Percentiles rank a stretch among this genome's conserved stretches.
These are phyloP conservation scores for Polypterus bichir DNA, from an alignment of 2,113 vertebrate species.

Conservation along the genomic window DNA sequence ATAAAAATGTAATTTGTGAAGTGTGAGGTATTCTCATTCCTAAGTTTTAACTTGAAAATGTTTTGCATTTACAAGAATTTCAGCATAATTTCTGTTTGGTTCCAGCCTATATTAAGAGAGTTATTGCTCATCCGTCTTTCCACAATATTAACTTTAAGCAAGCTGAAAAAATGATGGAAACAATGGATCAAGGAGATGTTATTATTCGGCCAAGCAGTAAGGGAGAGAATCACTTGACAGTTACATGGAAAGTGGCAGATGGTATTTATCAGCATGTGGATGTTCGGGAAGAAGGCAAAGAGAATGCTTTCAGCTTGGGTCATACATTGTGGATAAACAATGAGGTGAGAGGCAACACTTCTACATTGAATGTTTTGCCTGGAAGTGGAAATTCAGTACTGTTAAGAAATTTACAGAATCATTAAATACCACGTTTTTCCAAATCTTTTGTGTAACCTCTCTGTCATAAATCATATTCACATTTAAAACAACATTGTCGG, in stretches of 20 bases:
- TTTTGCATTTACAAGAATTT: background rate
- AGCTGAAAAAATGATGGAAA: constrained; percentile 98
- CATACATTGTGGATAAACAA: constrained; percentile 91
- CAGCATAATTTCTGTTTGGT: background rate
- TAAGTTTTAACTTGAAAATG: background rate
- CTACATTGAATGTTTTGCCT: too few relatives aligned
- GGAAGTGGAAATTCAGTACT: too few relatives aligned
- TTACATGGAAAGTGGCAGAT: constrained; percentile 95
- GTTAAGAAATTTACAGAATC: too few relatives aligned
- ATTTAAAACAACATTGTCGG: too few relatives aligned
- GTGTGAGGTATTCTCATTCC: background rate
- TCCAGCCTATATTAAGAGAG: constrained; percentile 88
- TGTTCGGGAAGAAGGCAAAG: constrained; percentile 89
- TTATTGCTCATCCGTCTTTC: constrained; percentile 96
- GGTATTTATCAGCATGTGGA: constrained; percentile 94
- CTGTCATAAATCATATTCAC: too few relatives aligned
- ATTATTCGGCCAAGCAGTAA: constrained; percentile 96
- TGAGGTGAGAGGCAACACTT: constrained; percentile 50
- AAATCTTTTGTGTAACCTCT: too few relatives aligned
- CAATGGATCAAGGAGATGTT: constrained; percentile 92
- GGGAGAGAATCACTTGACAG: constrained; percentile 89
- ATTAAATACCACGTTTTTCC: too few relatives aligned
- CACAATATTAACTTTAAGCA: constrained; percentile 98
- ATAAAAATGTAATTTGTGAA: too few relatives aligned
- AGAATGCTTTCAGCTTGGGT: constrained; percentile 96